Evolutionary conservation across 2,113 vertebrate genomes (phyloP), one percentile per base, ranked within the genome.

Genomic region (Hippocampus barbouri): DNA sequence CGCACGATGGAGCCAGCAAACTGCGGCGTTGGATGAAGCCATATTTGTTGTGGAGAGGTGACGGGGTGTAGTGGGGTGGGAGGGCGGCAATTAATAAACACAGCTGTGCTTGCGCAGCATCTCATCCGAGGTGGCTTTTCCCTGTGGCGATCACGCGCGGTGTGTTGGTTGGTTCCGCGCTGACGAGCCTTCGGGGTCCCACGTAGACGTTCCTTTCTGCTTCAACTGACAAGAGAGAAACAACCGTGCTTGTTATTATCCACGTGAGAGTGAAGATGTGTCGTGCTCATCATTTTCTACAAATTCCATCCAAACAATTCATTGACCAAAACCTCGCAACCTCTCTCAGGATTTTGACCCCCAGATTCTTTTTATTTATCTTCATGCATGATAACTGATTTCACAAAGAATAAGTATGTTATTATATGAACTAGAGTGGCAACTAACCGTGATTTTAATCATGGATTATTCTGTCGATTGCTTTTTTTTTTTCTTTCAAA

Each of bases 181-280:
- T 53, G 68, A 72, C 27, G 51, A 64, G 54, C 67, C 77, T 85
- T 69, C 75, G 71, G 80, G 80, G 68, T 73, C 21, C 62, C 70
- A 75, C 70, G 51, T 70, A 38, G 45, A 66, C 59, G 49, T 63
- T 61, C 21, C 21, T 56, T 23, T 56, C 10, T n/a, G n/a, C 53
- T 57, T 64, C 79, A 81, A 71, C 76, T 77, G 60, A 63, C 66
- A 41, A n/a, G 53, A 59, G 59, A 43, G 25, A 71, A 62, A 64
- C 12, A 67, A 23, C 60, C n/a, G 34, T 54, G 23, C 70, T n/a
- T 12, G 14, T 79, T 77, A 79, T 71, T 75, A 77, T 66, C n/a
- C 38, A 20, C 2, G 21, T 56, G 53, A 23, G 21, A 56, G 21
- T 11, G 21, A 56, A 51, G 49, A 51, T 51, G 49, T 51, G 15